These are phyloP conservation scores for Muschampia plurimacula DNA, from an alignment of 2,888 invertebrate species.

Conservation along the genomic window DNA sequence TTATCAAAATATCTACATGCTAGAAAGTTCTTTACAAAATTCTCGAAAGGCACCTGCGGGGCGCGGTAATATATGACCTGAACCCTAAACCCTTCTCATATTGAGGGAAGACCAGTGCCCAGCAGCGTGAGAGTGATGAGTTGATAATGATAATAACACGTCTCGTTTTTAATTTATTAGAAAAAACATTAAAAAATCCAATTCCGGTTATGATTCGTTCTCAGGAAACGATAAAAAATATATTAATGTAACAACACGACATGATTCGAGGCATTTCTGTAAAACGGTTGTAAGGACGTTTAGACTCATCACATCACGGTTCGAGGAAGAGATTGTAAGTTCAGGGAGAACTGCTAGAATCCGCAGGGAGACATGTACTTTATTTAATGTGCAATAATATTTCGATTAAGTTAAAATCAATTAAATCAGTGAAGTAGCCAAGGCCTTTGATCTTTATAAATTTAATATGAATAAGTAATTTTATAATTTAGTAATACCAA, in stretches of 20 bases:
- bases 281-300: conserved; percentile 38
- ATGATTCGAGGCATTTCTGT: conserved; percentile 23
- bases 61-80: too few species aligned
- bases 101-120: too few species aligned
- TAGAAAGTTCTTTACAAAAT: too few species aligned
- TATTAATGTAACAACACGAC: not conserved
- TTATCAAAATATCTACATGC: too few species aligned
- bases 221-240: not conserved
- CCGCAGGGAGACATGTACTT: not conserved
- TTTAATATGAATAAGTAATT: too few species aligned
- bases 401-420: not conserved
- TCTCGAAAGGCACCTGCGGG: too few species aligned
- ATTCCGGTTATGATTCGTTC: not conserved
- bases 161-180: not conserved
- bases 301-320: conserved; percentile 45
- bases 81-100: too few species aligned
- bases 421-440: not conserved
- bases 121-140: too few species aligned
- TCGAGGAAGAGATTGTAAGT: conserved; percentile 69
- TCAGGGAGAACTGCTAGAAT: conserved; percentile 58
- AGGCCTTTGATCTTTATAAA: not conserved
- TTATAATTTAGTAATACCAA: too few species aligned
- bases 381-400: not conserved
- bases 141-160: too few species aligned
- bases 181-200: not conserved